Evolutionary conservation across 1,140 invertebrate genomes (phyloP).

Genomic region (Adelges cooleyi): DNA sequence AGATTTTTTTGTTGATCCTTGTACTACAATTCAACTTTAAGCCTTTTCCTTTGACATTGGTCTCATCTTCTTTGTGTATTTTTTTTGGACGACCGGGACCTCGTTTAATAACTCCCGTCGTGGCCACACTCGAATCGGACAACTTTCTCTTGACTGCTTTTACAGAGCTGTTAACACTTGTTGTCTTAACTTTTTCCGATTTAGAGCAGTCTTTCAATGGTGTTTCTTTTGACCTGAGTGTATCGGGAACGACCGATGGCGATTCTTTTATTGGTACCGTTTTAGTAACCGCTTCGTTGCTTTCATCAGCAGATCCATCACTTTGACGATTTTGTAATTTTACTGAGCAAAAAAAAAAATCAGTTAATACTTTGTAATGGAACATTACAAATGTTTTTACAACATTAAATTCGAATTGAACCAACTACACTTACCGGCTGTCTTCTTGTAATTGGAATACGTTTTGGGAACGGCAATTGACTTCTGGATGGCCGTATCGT

Average conservation of each 20-base stretch:
- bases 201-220: not conserved
- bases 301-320: not conserved
- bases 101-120: not conserved
- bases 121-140: not conserved
- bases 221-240: not conserved
- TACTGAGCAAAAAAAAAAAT: not conserved
- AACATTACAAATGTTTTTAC: not conserved
- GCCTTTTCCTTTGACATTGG: not conserved
- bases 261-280: not conserved
- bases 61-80: not conserved
- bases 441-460: slow-evolving; percentile 4
- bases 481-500: not conserved
- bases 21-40: slow-evolving; percentile 12
- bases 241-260: not conserved
- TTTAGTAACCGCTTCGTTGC: not conserved
- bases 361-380: not conserved
- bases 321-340: too few species aligned
- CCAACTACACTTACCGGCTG: not conserved
- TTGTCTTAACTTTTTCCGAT: not conserved
- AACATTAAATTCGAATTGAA: not conserved
- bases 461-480: not conserved
- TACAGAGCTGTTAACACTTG: not conserved
- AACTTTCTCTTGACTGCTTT: not conserved
- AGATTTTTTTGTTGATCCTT: not conserved
- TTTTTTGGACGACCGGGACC: slow-evolving; percentile 17